Base-by-base conservation (phyloP, 2,888 invertebrate genomes). In the Bembecia ichneumoniformis region DNA sequence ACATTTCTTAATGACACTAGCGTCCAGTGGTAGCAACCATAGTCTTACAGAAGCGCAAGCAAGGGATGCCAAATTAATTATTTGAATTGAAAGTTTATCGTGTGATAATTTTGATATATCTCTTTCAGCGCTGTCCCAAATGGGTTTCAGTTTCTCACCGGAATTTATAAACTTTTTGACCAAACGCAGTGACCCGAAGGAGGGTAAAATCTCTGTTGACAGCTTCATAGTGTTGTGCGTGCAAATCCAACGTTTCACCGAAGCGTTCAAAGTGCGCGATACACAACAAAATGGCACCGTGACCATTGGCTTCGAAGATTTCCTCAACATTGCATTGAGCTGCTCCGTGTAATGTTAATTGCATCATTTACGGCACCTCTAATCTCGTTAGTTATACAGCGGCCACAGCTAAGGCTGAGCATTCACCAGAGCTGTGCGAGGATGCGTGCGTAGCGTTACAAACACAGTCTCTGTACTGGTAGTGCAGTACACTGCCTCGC, bases 261-360 rank as follows among this genome's bases (percentile, higher is more conserved):
- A 97, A 71, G 94, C 95, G 16, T 98, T 98, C 73, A 88, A 93
- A 64, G 86, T 88, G 50, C 91, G 94, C 49, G 97, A 98, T 71
- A 88, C 90, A 0, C 92, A 94, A 59, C 91, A 93, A 77, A 92
- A 91, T 63, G 98, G 97, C 35, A 88, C 90, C 5, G 96, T 98
- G 49, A 92, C 92, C 1, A 92, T 97, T 67, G 91, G 88, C 20
- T 98, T 97, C 70, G 98, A 98, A 87, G 97, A 98, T 68, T 98
- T 97, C 67, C 86, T 98, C 46, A 90, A 90, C 54, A 90, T 97
- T 60, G 95, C 96, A 35, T 89, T 97, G 45, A 92, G 90, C 64
- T 93, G 93, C 72, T 91, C 92, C 49, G 75, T 90, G 58, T 90
- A 68, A 70, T 54, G 13, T 34, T n/a, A n/a, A n/a, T n/a, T n/a